Evolutionary conservation across 2,797 vertebrate genomes (phyloP), one percentile per base, ranked within the genome.

Genomic region (Peromyscus aztecus): DNA sequence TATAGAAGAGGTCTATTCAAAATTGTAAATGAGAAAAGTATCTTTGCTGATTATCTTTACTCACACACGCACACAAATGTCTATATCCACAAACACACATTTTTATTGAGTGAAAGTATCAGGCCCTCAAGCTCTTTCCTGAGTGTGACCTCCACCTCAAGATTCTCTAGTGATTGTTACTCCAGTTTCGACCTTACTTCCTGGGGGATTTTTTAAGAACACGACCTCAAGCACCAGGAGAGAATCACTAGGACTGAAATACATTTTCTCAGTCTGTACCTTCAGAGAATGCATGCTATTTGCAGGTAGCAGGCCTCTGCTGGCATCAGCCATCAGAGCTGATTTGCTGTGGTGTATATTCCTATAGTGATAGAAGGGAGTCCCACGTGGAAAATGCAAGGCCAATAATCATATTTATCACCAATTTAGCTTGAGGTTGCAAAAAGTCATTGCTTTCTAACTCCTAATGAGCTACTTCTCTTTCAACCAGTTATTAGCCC

Each of bases 401-500:
- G 88, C 80, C 84, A 86, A 40, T 94, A 85, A 96, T 93, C 61
- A 76, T 94, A 92, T 92, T 97, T 96, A 92, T 96, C 93, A 94
- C 67, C 92, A 75, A 89, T 93, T 94, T 96, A 93, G 94, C 95
- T 95, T 61, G 91, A 96, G 95, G 97, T 83, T 86, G 92, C 89
- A 65, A 90, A 95, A 96, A 94, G 92, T 89, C 92, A 94, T 92
- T 92, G 92, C 92, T 95, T 97, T 95, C 76, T 96, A 85, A 85
- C 77, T 89, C 85, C 89, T 97, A 97, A 97, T 87, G 88, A 97
- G 94, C 88, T 89, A 43, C 65, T 94, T 97, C 97, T 78, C 94
- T 91, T 96, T 96, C 4, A 49, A 43, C 63, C 52, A 81, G 95
- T 97, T 96, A 91, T 97, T 96, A 92, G 67, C 82, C 88, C 95